These are phyloP conservation scores for Silvanus unidentatus DNA, from an alignment of 2,888 invertebrate genomes.

Conservation along the genomic window DNA sequence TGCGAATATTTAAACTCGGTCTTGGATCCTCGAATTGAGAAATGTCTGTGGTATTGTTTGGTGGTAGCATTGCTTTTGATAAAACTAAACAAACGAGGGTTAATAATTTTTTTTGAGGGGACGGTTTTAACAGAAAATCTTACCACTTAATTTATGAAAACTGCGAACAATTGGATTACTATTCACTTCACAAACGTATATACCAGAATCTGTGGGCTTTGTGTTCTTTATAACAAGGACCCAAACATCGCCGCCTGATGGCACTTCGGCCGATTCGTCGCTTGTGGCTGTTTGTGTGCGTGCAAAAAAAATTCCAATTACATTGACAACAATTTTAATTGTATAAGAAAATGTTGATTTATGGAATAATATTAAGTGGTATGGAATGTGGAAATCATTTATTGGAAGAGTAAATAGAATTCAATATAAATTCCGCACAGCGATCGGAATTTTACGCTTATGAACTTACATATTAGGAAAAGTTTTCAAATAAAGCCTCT, in stretches of 20 bases:
- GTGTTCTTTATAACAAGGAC: constrained; percentile 71
- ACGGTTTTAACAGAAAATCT: constrained; percentile 27
- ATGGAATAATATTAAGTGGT: constrained; percentile 4
- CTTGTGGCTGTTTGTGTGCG: constrained; percentile 21
- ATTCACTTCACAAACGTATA: constrained; percentile 79
- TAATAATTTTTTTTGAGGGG: background rate
- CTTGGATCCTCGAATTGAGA: constrained; percentile 36
- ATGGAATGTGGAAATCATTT: constrained; percentile 20
- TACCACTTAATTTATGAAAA: constrained; percentile 73
- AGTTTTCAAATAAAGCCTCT: constrained; percentile 34
- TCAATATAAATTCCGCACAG: constrained; percentile 39
- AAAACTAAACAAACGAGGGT: constrained; percentile 49
- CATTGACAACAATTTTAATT: background rate
- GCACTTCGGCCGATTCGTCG: constrained; percentile 30
- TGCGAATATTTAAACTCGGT: constrained; percentile 43
- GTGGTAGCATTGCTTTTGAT: constrained; percentile 58
- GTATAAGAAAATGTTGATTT: constrained; percentile 1
- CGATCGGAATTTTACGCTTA: constrained; percentile 33
- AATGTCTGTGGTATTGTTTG: constrained; percentile 51
- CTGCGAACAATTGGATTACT: constrained; percentile 71
- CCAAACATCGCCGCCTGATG: constrained; percentile 76
- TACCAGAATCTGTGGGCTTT: constrained; percentile 65
- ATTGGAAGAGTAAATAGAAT: constrained; percentile 33
- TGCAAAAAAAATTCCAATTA: background rate
- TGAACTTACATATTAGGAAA: constrained; percentile 34